Conservation (phyloP, 2,888 invertebrate genomes). For the Uloborus plumipes region DNA sequence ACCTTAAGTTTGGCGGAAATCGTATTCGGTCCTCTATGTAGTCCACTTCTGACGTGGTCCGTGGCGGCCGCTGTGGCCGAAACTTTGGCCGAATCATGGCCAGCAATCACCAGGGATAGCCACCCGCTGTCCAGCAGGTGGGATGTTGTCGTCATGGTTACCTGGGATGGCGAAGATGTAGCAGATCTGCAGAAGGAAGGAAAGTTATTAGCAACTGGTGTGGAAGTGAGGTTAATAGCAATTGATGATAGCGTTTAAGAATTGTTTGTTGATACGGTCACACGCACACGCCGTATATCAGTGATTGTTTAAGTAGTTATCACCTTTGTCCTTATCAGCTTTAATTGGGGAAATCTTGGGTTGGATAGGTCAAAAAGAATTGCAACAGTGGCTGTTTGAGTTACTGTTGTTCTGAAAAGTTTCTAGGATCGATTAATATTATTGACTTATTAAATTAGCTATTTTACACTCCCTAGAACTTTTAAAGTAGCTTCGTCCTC, state of each 20-base stretch:
- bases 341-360: too few species aligned
- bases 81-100: constrained; percentile 40
- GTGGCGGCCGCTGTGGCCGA: constrained; percentile 17
- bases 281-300: too few species aligned
- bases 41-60: constrained; percentile 11
- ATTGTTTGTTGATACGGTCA: too few species aligned
- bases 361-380: too few species aligned
- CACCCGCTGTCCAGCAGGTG: constrained; percentile 61
- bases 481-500: too few species aligned
- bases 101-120: constrained; percentile 56
- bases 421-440: too few species aligned
- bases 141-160: constrained; percentile 49
- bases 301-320: too few species aligned
- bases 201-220: neutral
- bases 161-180: neutral
- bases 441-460: too few species aligned
- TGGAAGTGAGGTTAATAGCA: neutral
- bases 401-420: too few species aligned
- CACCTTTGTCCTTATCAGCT: too few species aligned
- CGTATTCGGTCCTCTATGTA: constrained; percentile 29
- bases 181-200: neutral
- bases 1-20: constrained; percentile 60
- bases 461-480: too few species aligned
- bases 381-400: too few species aligned
- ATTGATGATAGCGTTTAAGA: neutral